Evolutionary conservation across 2,888 invertebrate genomes (phyloP), one percentile per base, ranked within the genome.

Genomic region (Ochropacha duplaris): DNA sequence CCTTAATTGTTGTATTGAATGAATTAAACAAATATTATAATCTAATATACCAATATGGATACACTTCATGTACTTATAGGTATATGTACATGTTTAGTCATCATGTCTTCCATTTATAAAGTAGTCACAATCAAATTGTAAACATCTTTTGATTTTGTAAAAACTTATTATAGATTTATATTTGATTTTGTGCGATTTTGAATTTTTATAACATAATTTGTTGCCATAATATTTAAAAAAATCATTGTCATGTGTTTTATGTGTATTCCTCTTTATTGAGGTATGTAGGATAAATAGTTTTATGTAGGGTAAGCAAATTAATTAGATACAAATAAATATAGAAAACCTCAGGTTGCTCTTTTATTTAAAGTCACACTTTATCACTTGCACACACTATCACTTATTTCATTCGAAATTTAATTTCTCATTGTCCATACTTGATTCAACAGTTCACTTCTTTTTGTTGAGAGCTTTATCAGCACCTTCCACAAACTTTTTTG

Each of bases 391-490:
- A 31, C 52, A 51, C 51, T 44, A 44, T 16, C 19, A 44, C 44
- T 44, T 16, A 19, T 44, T 44, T 44, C 44, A 19, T 44, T 5
- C 44, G 44, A 68, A 58, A 68, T 59, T 54, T 56, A 54, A 59
- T 71, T 65, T 61, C 59, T 54, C 39, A 34, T 49, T 19, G 54
- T 26, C 54, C 19, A 6, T 24, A 34, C 44, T 19, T 6, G 12
- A 22, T 19, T 28, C 39, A 39, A 56, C 26, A 22, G 1, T 58
- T 79, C 72, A 79, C 83, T 91, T 95, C 80, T 94, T 95, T 83
- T 95, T 94, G 76, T 96, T 96, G 22, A 96, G 94, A 14, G 96
- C 96, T 72, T 95, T 95, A 87, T 97, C 96, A 19, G 96, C 91
- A 31, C 97, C 97, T 71, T 94, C 94, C 57, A 97, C 94, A 71